These are phyloP conservation scores for Abrostola triplasia DNA, from an alignment of 2,888 invertebrate species.

Conservation along the genomic window DNA sequence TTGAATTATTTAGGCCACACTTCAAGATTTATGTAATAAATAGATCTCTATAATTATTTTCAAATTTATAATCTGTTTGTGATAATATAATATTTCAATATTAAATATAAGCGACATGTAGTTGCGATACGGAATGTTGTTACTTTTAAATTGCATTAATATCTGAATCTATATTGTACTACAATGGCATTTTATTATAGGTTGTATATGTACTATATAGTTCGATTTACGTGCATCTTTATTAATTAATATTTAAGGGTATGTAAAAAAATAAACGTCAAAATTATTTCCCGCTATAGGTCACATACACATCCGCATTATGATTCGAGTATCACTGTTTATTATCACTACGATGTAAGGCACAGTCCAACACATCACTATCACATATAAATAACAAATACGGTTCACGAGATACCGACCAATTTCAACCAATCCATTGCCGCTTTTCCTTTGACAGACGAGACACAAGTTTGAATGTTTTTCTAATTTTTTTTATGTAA, in stretches of 20 bases:
- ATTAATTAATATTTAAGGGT: neutral
- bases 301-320: constrained; percentile 38
- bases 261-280: constrained; percentile 3
- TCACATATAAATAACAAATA: constrained; percentile 56
- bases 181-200: too few relatives aligned
- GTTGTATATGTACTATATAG: too few relatives aligned
- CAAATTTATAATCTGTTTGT: too few relatives aligned
- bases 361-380: constrained; percentile 64
- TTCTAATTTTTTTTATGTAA: constrained; percentile 50
- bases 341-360: constrained; percentile 19
- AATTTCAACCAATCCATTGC: constrained; percentile 87
- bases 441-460: constrained; percentile 66
- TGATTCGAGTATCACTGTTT: constrained; percentile 27
- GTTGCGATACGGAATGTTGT: too few relatives aligned
- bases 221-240: neutral
- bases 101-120: too few relatives aligned
- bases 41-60: too few relatives aligned
- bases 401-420: constrained; percentile 80
- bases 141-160: too few relatives aligned
- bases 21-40: too few relatives aligned
- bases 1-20: too few relatives aligned
- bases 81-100: too few relatives aligned
- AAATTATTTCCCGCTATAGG: neutral
- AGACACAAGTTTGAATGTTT: constrained; percentile 39
- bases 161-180: too few relatives aligned